Conservation (phyloP, 2,797 vertebrate species). For the Cercopithecus mitis region DNA sequence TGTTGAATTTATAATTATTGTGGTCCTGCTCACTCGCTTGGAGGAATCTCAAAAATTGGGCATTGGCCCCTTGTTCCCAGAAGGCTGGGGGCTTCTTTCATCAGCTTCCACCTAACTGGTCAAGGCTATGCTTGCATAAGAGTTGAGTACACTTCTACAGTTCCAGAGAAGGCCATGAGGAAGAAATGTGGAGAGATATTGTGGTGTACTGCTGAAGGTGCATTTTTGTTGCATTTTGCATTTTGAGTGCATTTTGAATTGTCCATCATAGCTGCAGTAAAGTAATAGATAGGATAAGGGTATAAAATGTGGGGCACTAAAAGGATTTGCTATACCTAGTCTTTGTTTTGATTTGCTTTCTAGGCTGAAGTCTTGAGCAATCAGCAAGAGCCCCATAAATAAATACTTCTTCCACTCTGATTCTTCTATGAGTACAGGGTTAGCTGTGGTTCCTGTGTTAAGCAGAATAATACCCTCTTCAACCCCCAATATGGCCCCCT, state of each 20-base stretch:
- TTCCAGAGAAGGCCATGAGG: background rate
- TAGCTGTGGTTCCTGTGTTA: background rate
- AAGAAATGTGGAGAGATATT: background rate
- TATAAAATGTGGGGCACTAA: background rate
- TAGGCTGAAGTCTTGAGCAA: background rate
- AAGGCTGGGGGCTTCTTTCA: background rate
- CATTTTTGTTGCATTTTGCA: background rate
- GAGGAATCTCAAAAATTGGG: background rate
- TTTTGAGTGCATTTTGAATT: background rate
- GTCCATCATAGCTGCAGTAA: background rate
- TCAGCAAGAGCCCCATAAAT: background rate
- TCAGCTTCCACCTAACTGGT: background rate
- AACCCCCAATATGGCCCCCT: background rate
- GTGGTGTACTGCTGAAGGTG: rapidly evolving
- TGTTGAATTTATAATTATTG: background rate
- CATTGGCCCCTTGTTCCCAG: rapidly evolving
- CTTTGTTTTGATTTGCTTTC: background rate
- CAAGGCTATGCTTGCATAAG: background rate
- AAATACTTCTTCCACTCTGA: background rate
- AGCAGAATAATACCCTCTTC: background rate
- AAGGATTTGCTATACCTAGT: background rate
- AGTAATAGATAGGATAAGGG: background rate
- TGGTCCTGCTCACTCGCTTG: background rate
- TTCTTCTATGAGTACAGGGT: background rate
- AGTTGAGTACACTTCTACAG: background rate